Evolutionary conservation across 2,888 invertebrate species (phyloP).

Genomic region (Carterocephalus palaemon): DNA sequence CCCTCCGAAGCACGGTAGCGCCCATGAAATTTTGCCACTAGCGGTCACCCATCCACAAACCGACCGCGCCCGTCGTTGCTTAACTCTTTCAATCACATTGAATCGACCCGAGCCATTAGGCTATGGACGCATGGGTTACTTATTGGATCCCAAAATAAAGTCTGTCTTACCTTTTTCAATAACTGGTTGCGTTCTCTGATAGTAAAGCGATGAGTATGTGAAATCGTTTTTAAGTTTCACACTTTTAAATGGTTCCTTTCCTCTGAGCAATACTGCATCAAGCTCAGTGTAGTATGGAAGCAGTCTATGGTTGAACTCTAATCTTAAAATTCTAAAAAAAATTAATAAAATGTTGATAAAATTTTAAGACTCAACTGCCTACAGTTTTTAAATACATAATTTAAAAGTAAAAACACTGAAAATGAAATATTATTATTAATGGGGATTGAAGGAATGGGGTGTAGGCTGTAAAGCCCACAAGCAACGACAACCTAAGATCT

Average conservation of each 20-base stretch:
- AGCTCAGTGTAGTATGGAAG: conserved; percentile 92
- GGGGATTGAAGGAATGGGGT: too few species aligned
- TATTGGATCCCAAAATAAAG: background rate
- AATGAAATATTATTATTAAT: background rate
- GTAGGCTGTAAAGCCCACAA: too few species aligned
- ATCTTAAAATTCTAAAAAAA: conserved; percentile 82
- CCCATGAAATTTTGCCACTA: too few species aligned
- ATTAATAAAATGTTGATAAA: conserved; percentile 25
- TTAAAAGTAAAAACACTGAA: conserved; percentile 15
- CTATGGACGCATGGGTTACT: too few species aligned
- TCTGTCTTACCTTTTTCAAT: conserved; percentile 52
- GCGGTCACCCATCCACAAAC: too few species aligned
- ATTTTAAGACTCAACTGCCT: conserved; percentile 4
- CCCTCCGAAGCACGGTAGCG: too few species aligned
- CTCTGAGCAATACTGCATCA: conserved; percentile 90
- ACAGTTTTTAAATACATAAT: background rate
- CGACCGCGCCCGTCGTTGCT: too few species aligned
- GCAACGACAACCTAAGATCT: too few species aligned
- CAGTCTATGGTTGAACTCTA: conserved; percentile 91
- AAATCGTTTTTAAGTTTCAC: conserved; percentile 52
- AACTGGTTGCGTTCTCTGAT: conserved; percentile 50
- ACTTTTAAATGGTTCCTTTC: conserved; percentile 73
- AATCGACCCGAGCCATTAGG: too few species aligned
- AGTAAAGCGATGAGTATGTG: conserved; percentile 53
- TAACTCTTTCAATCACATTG: too few species aligned